A percentile compares a stretch with the other conserved stretches of the same genome.
Evolutionary conservation across 2,888 invertebrate species (phyloP).

Genomic region (Phaonia tiefii): DNA sequence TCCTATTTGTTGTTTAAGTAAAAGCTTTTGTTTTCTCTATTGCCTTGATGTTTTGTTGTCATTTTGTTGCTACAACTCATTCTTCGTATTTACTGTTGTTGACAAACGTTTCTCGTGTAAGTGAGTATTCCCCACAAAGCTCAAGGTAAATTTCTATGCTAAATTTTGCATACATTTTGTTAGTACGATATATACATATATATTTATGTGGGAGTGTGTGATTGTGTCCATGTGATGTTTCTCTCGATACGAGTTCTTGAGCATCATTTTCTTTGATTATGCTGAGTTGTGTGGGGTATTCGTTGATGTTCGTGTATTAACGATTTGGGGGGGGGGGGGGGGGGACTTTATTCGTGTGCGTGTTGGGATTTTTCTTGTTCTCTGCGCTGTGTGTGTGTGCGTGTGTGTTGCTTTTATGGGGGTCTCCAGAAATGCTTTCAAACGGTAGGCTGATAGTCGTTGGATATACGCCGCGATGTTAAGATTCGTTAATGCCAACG

Average conservation of each 20-base stretch:
- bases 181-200: too few species aligned
- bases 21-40: slow-evolving; percentile 45
- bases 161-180: slow-evolving; percentile 48
- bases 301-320: slow-evolving; percentile 54
- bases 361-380: slow-evolving; percentile 26
- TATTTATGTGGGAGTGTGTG: not conserved
- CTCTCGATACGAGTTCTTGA: slow-evolving; percentile 53
- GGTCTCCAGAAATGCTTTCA: slow-evolving; percentile 76
- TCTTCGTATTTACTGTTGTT: slow-evolving; percentile 7
- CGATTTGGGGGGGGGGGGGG: slow-evolving; percentile 14
- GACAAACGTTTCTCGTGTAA: slow-evolving; percentile 21
- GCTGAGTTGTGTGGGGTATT: slow-evolving; percentile 32
- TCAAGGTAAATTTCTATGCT: slow-evolving; percentile 65
- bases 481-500: slow-evolving; percentile 77
- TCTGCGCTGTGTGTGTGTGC: slow-evolving; percentile 12
- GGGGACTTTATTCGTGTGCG: slow-evolving; percentile 3
- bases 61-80: not conserved
- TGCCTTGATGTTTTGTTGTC: slow-evolving; percentile 35
- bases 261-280: slow-evolving; percentile 55
- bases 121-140: slow-evolving; percentile 51
- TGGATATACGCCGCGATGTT: slow-evolving; percentile 79
- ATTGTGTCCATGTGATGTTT: slow-evolving; percentile 2
- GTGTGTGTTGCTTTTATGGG: slow-evolving; percentile 32
- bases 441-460: slow-evolving; percentile 76
- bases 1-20: slow-evolving; percentile 13